These are phyloP conservation scores for Ditylenchus dipsaci DNA, from an alignment of 1,140 invertebrate genomes.

Conservation along the genomic window DNA sequence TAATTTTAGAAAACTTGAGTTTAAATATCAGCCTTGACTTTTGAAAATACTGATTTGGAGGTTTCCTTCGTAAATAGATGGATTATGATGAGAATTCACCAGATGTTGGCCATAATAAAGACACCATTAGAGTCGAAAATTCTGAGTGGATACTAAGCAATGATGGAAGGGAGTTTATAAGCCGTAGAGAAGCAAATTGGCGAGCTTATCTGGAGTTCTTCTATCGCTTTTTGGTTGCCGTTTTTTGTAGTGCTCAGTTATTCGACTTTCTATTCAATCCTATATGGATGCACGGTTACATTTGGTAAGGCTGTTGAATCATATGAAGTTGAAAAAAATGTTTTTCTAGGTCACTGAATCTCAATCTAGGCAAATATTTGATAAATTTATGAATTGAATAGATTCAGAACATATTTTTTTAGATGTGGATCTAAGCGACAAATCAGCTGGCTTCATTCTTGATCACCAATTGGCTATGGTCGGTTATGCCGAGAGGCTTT, in stretches of 20 bases:
- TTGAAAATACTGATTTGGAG: no score
- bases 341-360: constrained; percentile 26
- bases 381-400: constrained; percentile 1
- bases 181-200: not conserved
- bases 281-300: constrained; percentile 47
- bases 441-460: constrained; percentile 32
- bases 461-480: constrained; percentile 30
- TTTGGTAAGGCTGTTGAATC: constrained; percentile 27
- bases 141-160: not conserved
- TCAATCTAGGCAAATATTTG: not conserved
- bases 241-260: constrained; percentile 38
- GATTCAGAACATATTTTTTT: not conserved
- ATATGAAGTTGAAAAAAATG: not conserved
- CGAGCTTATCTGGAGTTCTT: constrained; percentile 7
- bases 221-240: constrained; percentile 31
- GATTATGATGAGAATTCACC: no score
- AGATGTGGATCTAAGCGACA: constrained; percentile 28
- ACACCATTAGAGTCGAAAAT: not conserved
- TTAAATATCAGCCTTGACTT: no score
- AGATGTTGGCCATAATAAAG: not conserved
- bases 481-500: constrained; percentile 17
- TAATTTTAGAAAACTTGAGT: no score
- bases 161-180: not conserved
- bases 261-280: constrained; percentile 47
- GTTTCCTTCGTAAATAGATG: no score